Percentiles rank a stretch among this genome's conserved stretches.
Conservation (phyloP, 2,797 vertebrate genomes). For the Ptychadena robeensis region DNA sequence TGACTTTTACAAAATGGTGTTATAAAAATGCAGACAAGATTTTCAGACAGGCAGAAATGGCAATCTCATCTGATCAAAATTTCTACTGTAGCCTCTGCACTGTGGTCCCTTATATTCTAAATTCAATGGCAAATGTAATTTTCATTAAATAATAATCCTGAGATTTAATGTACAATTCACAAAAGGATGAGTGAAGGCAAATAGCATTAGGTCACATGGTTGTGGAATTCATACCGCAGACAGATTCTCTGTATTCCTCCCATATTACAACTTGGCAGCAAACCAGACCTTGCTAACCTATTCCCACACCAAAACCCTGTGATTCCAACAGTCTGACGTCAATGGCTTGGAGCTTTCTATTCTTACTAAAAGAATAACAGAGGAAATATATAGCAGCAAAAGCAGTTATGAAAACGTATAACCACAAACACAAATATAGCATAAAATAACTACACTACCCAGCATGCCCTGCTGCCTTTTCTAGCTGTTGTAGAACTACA, state of each 20-base stretch:
- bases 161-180: neutral
- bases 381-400: neutral
- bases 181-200: neutral
- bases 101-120: no score
- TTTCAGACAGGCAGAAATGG: no score
- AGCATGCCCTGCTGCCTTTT: no score
- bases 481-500: no score
- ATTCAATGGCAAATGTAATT: neutral
- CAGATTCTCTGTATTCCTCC: neutral
- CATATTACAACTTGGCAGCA: constrained; percentile 21
- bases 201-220: constrained; percentile 1
- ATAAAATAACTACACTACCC: no score
- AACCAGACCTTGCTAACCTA: constrained; percentile 18
- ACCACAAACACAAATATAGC: no score
- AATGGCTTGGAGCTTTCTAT: neutral
- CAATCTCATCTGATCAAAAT: no score
- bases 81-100: no score
- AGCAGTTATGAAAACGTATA: neutral
- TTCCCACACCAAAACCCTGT: constrained; percentile 46
- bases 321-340: constrained; percentile 16
- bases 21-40: no score
- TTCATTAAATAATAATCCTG: neutral
- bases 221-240: neutral
- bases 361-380: neutral
- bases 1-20: no score